phyloP scores from a whole-genome alignment of 2,888 invertebrate species.

The Tinea semifulvella region DNA sequence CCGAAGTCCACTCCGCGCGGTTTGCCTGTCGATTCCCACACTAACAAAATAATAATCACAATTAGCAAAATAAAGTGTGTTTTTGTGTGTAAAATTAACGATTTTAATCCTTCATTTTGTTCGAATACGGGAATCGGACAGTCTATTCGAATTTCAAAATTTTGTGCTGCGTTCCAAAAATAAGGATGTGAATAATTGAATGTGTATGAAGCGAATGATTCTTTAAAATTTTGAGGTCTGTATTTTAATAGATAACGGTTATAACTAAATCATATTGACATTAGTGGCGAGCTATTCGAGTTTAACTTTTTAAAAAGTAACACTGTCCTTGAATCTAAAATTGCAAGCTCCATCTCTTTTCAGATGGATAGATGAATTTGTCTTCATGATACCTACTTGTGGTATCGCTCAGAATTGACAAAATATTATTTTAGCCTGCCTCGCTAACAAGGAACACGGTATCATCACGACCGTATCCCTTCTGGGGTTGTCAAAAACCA shows the following conservation, averaged over 20 bases:
- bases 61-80: constrained; percentile 26
- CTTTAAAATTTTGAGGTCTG: constrained; percentile 5
- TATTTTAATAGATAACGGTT: no score
- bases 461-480: no score
- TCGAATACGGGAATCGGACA: constrained; percentile 1
- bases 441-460: no score
- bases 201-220: neutral
- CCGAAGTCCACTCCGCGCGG: constrained; percentile 67
- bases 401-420: no score
- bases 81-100: constrained; percentile 15
- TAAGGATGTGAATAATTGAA: neutral
- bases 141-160: constrained; percentile 9
- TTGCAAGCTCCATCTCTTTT: no score
- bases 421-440: neutral
- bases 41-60: constrained; percentile 25
- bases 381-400: no score
- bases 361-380: no score
- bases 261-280: no score
- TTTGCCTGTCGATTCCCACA: constrained; percentile 56
- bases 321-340: no score
- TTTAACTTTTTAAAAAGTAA: no score
- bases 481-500: no score
- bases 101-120: constrained; percentile 6
- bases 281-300: no score
- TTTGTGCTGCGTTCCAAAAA: constrained; percentile 9